A percentile compares a stretch with the other conserved stretches of the same genome.
These are phyloP conservation scores for Python bivittatus DNA, from an alignment of 2,113 vertebrate species.

Conservation along the genomic window DNA sequence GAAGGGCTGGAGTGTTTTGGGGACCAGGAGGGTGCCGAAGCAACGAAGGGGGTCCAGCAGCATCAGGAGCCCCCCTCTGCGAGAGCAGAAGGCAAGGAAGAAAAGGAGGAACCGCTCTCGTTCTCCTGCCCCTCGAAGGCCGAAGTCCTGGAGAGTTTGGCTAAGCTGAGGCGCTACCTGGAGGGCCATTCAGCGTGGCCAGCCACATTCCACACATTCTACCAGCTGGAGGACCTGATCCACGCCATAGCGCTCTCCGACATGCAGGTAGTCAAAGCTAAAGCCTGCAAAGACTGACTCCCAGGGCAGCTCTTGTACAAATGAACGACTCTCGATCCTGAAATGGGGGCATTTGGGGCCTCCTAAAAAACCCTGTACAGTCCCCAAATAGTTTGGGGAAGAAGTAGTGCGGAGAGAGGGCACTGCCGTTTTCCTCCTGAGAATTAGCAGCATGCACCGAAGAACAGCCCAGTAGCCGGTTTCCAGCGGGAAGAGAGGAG, in stretches of 20 bases:
- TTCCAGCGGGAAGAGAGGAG: not conserved
- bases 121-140: conserved; percentile 47
- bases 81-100: not conserved
- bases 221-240: conserved; percentile 53
- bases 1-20: not conserved
- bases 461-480: not conserved
- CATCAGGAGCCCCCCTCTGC: rapidly evolving
- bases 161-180: conserved; percentile 61
- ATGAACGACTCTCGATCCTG: not conserved
- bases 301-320: rapidly evolving
- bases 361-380: too few relatives aligned
- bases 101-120: rapidly evolving
- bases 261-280: rapidly evolving
- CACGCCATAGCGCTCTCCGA: rapidly evolving
- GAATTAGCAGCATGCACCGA: not conserved
- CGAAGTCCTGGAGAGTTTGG: conserved; percentile 58
- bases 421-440: too few relatives aligned
- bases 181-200: conserved; percentile 49
- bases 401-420: too few relatives aligned
- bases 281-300: not conserved
- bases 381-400: not conserved
- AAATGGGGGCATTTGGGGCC: not conserved
- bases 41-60: rapidly evolving
- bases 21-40: rapidly evolving
- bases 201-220: conserved; percentile 49